Base-by-base conservation (phyloP, 2,888 invertebrate genomes). In the Clusia tigrina region DNA sequence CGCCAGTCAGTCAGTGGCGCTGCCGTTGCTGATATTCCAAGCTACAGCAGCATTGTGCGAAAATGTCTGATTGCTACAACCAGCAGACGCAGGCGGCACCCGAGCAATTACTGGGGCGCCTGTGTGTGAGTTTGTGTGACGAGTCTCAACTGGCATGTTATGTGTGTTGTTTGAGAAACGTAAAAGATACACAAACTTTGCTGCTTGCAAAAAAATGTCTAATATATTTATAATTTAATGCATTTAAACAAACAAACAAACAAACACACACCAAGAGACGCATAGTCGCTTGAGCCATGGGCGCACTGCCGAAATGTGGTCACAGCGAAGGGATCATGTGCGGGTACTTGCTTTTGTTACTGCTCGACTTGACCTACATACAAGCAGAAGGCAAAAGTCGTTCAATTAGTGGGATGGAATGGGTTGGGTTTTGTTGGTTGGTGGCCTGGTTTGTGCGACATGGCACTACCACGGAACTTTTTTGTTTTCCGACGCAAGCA, bases 311-410 rank as follows among this genome's bases (percentile, higher is more conserved):
- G 6, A 12, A 32, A 32, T 12, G 32, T n/a, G n/a, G n/a, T n/a
- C n/a, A n/a, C n/a, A n/a, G n/a, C n/a, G n/a, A n/a, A n/a, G n/a
- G n/a, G n/a, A n/a, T n/a, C n/a, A n/a, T n/a, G n/a, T 32, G 32
- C 6, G 42, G 42, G 10, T 42, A n/a, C n/a, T 42, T n/a, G 42
- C 42, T n/a, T n/a, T n/a, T n/a, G n/a, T n/a, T n/a, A n/a, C n/a
- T 42, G 42, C n/a, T 42, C 42, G 10, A 42, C 42, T 42, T 42
- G 42, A 42, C 42, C 42, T 42, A 42, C 42, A 42, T 42, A 17
- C 42, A n/a, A n/a, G n/a, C n/a, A n/a, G n/a, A 42, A 6, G 42
- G 42, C 32, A 42, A 42, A 42, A 42, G 42, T 42, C 42, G n/a
- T 42, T 42, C n/a, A 17, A n/a, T 15, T 15, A 42, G n/a, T 3